phyloP scores from a whole-genome alignment of 2,797 vertebrate genomes.

The Mareca strepera region DNA sequence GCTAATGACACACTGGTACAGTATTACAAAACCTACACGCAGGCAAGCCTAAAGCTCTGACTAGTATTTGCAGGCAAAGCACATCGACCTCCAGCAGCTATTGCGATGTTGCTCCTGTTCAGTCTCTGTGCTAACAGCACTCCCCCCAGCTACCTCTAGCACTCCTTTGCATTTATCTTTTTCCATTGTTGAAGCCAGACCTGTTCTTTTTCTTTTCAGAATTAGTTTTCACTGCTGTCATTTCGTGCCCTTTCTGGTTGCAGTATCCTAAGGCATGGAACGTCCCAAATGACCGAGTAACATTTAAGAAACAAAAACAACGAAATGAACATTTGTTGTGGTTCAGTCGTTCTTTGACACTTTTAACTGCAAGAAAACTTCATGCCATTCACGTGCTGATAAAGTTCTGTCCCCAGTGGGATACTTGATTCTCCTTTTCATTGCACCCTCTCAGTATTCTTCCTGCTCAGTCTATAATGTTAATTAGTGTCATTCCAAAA shows the following conservation, averaged over 20 bases:
- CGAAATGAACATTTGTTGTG: not conserved
- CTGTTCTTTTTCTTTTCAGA: not conserved
- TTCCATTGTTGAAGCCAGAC: not conserved
- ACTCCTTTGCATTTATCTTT: not conserved
- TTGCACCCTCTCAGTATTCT: not conserved
- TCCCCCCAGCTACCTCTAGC: not conserved
- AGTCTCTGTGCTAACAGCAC: not conserved
- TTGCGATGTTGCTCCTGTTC: not conserved
- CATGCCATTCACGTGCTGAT: not conserved
- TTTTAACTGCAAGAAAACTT: not conserved
- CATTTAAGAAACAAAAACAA: not conserved
- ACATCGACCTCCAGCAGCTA: not conserved
- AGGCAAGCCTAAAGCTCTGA: not conserved
- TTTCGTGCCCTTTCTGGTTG: not conserved
- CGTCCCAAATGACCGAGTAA: not conserved
- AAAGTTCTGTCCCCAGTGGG: not conserved
- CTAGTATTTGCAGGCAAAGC: not conserved
- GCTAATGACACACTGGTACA: not conserved
- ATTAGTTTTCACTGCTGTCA: not conserved
- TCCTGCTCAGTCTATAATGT: not conserved
- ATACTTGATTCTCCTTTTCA: not conserved
- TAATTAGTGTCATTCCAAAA: not conserved
- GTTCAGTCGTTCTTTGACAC: not conserved
- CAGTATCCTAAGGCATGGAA: not conserved
- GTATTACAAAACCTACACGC: not conserved